Conservation (phyloP, 1,140 invertebrate species). For the Drosophila athabasca region DNA sequence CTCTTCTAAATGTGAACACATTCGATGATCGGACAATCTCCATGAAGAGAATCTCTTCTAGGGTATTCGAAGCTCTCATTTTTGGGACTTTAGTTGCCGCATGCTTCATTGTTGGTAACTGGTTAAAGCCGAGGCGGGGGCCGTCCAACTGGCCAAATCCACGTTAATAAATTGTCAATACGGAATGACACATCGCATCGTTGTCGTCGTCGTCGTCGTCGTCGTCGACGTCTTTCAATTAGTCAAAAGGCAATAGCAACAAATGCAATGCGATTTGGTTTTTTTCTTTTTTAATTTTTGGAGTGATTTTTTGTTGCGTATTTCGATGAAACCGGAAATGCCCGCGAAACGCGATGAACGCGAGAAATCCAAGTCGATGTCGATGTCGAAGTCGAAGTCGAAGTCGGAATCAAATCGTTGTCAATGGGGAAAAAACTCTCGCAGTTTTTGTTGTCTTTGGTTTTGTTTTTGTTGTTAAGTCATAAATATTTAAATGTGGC, state of each 20-base stretch:
- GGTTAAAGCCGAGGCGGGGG: constrained; percentile 7
- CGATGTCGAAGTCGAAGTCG: background rate
- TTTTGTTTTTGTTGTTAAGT: constrained; percentile 25
- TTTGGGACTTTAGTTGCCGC: too few species aligned
- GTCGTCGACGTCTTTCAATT: constrained; percentile 56
- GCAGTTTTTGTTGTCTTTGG: constrained; percentile 1
- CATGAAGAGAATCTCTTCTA: background rate
- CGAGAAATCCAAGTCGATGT: constrained; percentile 45
- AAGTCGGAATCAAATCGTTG: constrained; percentile 33
- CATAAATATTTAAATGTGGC: constrained; percentile 78
- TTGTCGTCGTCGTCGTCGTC: constrained; percentile 28
- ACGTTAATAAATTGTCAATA: constrained; percentile 44
- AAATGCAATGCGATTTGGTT: constrained; percentile 46
- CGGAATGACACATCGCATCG: constrained; percentile 69
- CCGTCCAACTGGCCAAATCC: constrained; percentile 34
- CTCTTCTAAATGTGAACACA: too few species aligned
- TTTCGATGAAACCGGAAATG: constrained; percentile 61
- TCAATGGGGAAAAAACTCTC: constrained; percentile 36
- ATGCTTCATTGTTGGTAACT: background rate
- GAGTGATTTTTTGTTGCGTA: background rate
- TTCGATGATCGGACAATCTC: too few species aligned
- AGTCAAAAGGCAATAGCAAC: constrained; percentile 57
- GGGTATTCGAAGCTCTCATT: background rate
- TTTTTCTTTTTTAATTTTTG: background rate
- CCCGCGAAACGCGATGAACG: constrained; percentile 44